These are phyloP conservation scores for Drosophila lutescens DNA, from an alignment of 2,888 invertebrate genomes.

Conservation along the genomic window DNA sequence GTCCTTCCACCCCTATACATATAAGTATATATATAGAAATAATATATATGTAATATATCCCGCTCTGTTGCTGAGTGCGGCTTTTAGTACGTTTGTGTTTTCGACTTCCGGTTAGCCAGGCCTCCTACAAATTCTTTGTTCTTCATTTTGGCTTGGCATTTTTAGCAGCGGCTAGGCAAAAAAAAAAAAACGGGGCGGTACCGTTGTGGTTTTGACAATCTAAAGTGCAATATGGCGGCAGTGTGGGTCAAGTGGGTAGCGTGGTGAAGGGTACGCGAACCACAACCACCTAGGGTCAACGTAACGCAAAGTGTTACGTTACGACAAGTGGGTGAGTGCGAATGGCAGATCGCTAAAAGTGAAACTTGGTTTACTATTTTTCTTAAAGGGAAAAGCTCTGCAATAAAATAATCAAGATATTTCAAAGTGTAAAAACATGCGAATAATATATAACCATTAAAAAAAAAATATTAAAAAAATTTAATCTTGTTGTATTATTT, in stretches of 20 bases:
- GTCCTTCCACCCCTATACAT: conserved; percentile 21
- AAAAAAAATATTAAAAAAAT: no score
- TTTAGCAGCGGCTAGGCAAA: conserved; percentile 26
- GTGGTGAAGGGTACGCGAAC: conserved; percentile 24
- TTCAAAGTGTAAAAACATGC: not conserved
- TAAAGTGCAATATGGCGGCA: conserved; percentile 48
- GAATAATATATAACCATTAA: no score
- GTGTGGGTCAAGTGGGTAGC: conserved; percentile 47
- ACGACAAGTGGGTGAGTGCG: conserved; percentile 8
- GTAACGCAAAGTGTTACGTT: conserved; percentile 24
- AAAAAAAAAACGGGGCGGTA: conserved; percentile 25
- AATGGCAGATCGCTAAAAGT: conserved; percentile 19
- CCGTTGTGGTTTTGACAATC: conserved; percentile 62
- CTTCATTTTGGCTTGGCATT: conserved; percentile 41
- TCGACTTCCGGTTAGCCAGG: conserved; percentile 76
- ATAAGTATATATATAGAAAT: conserved; percentile 7
- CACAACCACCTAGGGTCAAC: conserved; percentile 30
- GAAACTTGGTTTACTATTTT: conserved; percentile 2
- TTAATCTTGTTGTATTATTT: no score
- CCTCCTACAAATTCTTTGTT: conserved; percentile 63
- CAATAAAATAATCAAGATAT: not conserved
- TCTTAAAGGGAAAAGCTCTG: not conserved
- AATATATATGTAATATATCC: conserved; percentile 26
- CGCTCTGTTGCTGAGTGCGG: conserved; percentile 70
- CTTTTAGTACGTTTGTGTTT: conserved; percentile 79